phyloP scores from a whole-genome alignment of 2,113 vertebrate genomes.

The Psittacula cyanocephala region DNA sequence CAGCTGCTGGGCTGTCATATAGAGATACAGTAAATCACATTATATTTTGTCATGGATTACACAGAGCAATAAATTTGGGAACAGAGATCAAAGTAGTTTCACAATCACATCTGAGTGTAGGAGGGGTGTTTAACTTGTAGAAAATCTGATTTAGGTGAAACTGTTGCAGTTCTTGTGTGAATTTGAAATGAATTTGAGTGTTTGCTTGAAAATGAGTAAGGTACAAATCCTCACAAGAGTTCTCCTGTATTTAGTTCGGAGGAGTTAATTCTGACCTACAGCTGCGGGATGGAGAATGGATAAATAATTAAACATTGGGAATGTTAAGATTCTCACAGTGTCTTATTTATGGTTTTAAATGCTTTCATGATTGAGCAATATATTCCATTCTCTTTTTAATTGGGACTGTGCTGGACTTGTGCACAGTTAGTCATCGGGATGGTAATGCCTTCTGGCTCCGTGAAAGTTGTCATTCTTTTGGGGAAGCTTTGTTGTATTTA shows the following conservation, averaged over 20 bases:
- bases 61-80: conserved; percentile 80
- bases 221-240: conserved; percentile 67
- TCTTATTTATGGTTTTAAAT: conserved; percentile 62
- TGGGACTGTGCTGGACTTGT: not conserved
- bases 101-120: conserved; percentile 79
- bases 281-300: conserved; percentile 30
- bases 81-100: conserved; percentile 80
- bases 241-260: conserved; percentile 54
- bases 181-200: conserved; percentile 73
- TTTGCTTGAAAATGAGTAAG: conserved; percentile 69
- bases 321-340: not conserved
- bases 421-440: not conserved
- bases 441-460: not conserved
- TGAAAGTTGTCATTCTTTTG: not conserved
- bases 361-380: conserved; percentile 56
- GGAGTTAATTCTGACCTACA: conserved; percentile 63
- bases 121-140: conserved; percentile 79
- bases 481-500: conserved; percentile 48
- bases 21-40: conserved; percentile 85
- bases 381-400: conserved; percentile 49
- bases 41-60: conserved; percentile 85
- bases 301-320: conserved; percentile 58
- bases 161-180: conserved; percentile 71
- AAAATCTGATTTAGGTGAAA: conserved; percentile 85
- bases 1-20: conserved; percentile 80